These are phyloP conservation scores for Synergus laeviventris DNA, from an alignment of 2,888 invertebrate species.

Conservation along the genomic window DNA sequence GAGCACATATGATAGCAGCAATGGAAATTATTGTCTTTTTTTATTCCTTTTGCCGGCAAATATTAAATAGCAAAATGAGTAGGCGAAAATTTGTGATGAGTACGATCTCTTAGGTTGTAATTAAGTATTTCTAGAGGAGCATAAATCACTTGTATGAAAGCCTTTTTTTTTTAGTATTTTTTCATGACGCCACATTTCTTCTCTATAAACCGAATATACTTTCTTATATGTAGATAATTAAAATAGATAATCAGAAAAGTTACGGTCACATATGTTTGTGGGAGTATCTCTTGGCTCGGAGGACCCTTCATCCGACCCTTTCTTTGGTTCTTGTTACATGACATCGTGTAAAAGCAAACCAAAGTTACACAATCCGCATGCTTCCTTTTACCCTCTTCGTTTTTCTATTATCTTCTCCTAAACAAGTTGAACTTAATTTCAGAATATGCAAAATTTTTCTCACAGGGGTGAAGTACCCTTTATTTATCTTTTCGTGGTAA, in stretches of 20 bases:
- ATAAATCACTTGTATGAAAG: not conserved
- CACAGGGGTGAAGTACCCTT: not conserved
- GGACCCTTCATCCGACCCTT: slow-evolving; percentile 23
- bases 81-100: not conserved
- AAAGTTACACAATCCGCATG: slow-evolving; percentile 10
- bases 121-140: not conserved
- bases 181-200: not conserved
- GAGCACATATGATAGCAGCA: not conserved
- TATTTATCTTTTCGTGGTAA: slow-evolving; percentile 22
- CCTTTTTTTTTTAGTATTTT: not conserved
- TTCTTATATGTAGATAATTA: not conserved
- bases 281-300: not conserved
- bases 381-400: not conserved
- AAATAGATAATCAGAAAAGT: not conserved
- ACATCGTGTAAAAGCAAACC: slow-evolving; percentile 8
- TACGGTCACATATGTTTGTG: not conserved
- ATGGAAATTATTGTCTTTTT: not conserved
- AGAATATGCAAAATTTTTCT: slow-evolving; percentile 25
- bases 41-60: not conserved
- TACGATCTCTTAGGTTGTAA: not conserved
- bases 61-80: not conserved
- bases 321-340: slow-evolving; percentile 9
- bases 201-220: not conserved
- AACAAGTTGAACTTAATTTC: slow-evolving; percentile 2
- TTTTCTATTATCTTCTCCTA: slow-evolving; percentile 7